Base-by-base conservation (phyloP, 2,113 vertebrate species). In the Crotalus horridus region DNA sequence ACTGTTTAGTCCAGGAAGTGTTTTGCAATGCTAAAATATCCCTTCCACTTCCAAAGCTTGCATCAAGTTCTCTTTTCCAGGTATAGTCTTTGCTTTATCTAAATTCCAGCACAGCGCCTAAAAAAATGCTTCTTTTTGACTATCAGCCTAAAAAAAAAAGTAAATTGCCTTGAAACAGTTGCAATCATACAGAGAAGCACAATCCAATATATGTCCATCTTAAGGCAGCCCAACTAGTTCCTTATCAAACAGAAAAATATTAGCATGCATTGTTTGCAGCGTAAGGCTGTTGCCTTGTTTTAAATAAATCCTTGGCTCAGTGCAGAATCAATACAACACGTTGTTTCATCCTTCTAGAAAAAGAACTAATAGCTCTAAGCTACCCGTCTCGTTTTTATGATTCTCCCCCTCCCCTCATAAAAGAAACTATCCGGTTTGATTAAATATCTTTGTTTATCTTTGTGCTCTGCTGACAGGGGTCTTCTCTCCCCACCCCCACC, bases 391-490 rank as follows among this genome's bases (percentile, higher is more conserved):
- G 93, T 95, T 92, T 96, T 48, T n/a, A 24, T 1, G 24, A 81
- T 81, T n/a, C 24, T 11, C n/a, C n/a, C 13, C 6, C n/a, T n/a
- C 69, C n/a, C 13, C 64, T 5, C 29, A 33, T 81, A 39, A 81
- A 81, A 81, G 69, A 81, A 81, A 81, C n/a, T 81, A 81, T 96
- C 94, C 92, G 97, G 96, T 97, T 97, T 96, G 98, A 97, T 97
- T 96, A 96, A 90, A 93, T 95, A 93, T 97, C 96, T 97, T 97
- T 98, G 98, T 98, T 97, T 97, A 98, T 97, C 96, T 97, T 98
- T 97, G 98, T 98, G 98, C 98, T 96, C 96, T 97, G 98, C 98
- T 97, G 98, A 98, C 97, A 98, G 98, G 97, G 97, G 97, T 97
- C 98, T 98, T 98, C 98, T 98, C 92, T 97, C 98, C 98, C 98